Base-by-base conservation (phyloP, 2,797 vertebrate species). In the Aldrovandia affinis region DNA sequence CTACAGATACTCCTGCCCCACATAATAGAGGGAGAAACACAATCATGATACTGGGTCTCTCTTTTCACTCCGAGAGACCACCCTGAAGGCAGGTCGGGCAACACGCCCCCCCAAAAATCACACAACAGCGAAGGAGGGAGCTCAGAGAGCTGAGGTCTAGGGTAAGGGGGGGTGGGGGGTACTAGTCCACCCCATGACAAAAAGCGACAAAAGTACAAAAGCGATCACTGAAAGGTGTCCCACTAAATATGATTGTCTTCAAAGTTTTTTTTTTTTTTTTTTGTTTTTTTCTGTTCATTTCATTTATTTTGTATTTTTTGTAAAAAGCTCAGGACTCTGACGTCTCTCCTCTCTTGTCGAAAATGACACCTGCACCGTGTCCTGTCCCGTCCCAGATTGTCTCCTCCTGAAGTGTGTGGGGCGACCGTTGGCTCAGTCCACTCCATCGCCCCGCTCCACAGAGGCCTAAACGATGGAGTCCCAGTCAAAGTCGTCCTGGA, bases 401-500 rank as follows among this genome's bases (percentile, higher is more conserved):
- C 86, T 89, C 89, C 88, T 85, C 88, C 88, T 82, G 89, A 85
- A 90, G 89, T 78, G 86, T 88, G 80, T 88, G 87, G 88, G 88
- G 84, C 86, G 86, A 88, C 90, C 92, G 88, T 89, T 88, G 85
- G 89, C 89, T 87, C 88, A 86, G 90, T 65, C 88, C 83, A 83
- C 89, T 90, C 90, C 89, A 87, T 86, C 89, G 91, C 84, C 89
- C 86, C 83, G 50, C 73, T 80, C 84, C 83, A 81, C 90, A 87
- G 87, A 87, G 88, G 87, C 91, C 94, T 97, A 97, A 92, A 98
- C 97, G 88, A 98, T 98, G 90, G 97, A 98, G 96, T 97, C 97
- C 97, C 97, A 98, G 91, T 98, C 97, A 89, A 97, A 98, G 86
- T 98, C 97, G 75, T 97, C 97, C 93, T 97, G 96, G 94, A 97